Base-by-base conservation (phyloP, 2,888 invertebrate species). In the Dryomyza anilis region DNA sequence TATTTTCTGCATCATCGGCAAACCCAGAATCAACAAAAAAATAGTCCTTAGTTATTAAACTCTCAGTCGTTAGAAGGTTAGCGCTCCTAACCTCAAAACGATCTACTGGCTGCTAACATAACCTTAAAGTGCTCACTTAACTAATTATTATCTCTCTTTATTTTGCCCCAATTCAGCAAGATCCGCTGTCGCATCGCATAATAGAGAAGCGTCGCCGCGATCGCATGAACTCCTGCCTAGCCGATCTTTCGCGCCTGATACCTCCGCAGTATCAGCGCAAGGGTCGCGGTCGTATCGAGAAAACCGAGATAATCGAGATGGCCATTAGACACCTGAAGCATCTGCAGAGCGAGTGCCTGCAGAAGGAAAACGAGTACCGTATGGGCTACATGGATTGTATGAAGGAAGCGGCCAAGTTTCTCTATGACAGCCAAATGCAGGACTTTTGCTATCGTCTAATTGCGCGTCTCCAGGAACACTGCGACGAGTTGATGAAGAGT, bases 301-400 rank as follows among this genome's bases (percentile, higher is more conserved):
- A 98, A 85, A 97, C 97, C 0, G 97, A 98, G 85, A 97, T 98
- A 67, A 96, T 98, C 66, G 97, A 98, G 85, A 96, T 97, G 96
- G 96, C 97, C 46, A 97, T 96, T 70, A 89, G 94, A 64, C 96
- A 97, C 78, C 90, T 98, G 85, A 94, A 95, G 80, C 92, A 92
- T 83, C 85, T 98, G 67, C 95, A 96, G 79, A 90, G 89, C 68
- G 86, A 83, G 69, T 82, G 80, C 66, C 66, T 81, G 46, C 83
- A 83, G 66, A 83, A 83, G 70, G 83, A 83, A 64, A 81, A 73
- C 67, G 83, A 89, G 71, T 94, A 90, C 82, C 87, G 91, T 63
- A 87, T 93, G 19, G 97, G 97, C 2, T 97, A 91, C 85, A 93
- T 93, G 78, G 96, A 96, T 81, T 96, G 96, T 72, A 88, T 94